Percentiles rank a stretch among this genome's conserved stretches.
Evolutionary conservation across 2,113 vertebrate genomes (phyloP).

Genomic region (Saccopteryx bilineata): DNA sequence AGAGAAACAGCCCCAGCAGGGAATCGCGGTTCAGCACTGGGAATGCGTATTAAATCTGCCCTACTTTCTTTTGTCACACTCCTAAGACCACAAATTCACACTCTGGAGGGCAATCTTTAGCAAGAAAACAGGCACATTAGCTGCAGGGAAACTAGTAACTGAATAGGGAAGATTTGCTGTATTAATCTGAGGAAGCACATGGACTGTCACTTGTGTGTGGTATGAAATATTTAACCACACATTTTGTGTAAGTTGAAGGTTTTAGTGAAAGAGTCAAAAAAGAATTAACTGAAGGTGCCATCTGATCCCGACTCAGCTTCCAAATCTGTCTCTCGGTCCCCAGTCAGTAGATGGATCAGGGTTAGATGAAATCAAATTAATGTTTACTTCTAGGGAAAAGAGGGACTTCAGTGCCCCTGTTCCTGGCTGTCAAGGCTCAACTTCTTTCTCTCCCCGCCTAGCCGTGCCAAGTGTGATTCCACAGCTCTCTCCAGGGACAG

Average conservation of each 20-base stretch:
- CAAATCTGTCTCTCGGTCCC: background rate
- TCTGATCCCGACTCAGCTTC: too few relatives aligned
- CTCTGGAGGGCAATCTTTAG: fast-evolving
- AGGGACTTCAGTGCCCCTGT: background rate
- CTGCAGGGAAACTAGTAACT: background rate
- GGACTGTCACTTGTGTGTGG: background rate
- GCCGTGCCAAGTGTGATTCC: background rate
- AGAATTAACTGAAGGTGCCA: background rate
- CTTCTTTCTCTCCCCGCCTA: background rate
- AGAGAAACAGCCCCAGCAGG: background rate
- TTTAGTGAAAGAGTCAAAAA: background rate
- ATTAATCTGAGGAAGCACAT: background rate
- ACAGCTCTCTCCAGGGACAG: background rate
- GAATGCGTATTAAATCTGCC: background rate
- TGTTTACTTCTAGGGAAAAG: background rate
- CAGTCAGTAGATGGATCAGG: background rate
- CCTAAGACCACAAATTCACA: background rate
- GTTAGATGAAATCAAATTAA: background rate
- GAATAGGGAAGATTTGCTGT: fast-evolving
- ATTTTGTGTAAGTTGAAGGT: background rate
- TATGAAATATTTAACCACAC: background rate
- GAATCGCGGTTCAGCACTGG: background rate
- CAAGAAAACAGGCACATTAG: background rate
- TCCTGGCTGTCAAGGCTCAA: background rate
- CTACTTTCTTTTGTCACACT: fast-evolving